Conservation (phyloP, 2,888 invertebrate genomes). For the Stenchaetothrips biformis region DNA sequence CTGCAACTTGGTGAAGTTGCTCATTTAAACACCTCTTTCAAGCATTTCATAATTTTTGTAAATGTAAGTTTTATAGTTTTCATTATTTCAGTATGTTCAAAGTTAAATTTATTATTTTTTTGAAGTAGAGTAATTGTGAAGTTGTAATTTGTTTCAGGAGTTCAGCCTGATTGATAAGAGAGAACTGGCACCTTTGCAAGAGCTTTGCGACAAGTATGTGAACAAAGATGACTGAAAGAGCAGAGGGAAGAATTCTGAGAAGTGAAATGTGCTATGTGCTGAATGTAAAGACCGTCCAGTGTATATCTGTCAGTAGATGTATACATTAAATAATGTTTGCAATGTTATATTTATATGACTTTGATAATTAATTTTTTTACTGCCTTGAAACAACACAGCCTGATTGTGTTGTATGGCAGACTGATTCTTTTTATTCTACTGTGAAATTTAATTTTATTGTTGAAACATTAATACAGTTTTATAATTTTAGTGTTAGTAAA, state of each 20-base stretch:
- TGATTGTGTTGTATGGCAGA: too few relatives aligned
- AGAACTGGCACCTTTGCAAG: constrained; percentile 94
- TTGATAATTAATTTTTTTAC: too few relatives aligned
- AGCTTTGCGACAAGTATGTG: constrained; percentile 80
- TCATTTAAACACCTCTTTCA: constrained; percentile 98
- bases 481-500: too few relatives aligned
- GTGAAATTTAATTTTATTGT: too few relatives aligned
- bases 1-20: constrained; percentile 97
- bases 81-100: neutral
- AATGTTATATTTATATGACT: too few relatives aligned
- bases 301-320: neutral
- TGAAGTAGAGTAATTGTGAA: neutral
- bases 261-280: too few relatives aligned
- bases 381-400: too few relatives aligned
- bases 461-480: too few relatives aligned
- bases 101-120: neutral
- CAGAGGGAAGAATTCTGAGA: too few relatives aligned
- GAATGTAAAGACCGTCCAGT: neutral
- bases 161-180: constrained; percentile 94
- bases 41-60: constrained; percentile 98
- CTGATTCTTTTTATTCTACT: too few relatives aligned
- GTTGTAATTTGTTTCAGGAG: constrained; percentile 65
- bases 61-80: constrained; percentile 54
- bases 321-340: too few relatives aligned
- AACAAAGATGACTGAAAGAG: neutral